phyloP scores from a whole-genome alignment of 64 coral and sea anemone species.

The Pocillopora verrucosa region DNA sequence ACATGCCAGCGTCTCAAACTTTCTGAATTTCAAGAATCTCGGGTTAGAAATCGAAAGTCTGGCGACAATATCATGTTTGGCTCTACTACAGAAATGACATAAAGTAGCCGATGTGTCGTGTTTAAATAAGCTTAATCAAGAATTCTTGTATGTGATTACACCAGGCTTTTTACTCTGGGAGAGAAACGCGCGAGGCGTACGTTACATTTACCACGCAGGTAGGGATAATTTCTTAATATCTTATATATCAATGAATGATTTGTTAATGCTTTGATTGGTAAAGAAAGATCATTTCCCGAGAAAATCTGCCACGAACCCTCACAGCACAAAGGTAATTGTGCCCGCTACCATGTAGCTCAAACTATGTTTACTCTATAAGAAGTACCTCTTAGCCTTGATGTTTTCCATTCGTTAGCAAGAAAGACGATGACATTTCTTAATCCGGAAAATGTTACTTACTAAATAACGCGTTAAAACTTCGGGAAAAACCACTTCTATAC shows the following conservation, averaged over 20 bases:
- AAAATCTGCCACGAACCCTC: no score
- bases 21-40: conserved; percentile 36
- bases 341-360: no score
- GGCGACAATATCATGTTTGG: background rate
- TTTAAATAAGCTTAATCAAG: conserved; percentile 16
- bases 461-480: background rate
- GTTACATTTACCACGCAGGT: background rate
- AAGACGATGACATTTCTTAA: no score
- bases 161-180: background rate
- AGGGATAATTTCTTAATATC: background rate
- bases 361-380: no score
- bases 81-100: conserved; percentile 1
- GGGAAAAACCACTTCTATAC: background rate
- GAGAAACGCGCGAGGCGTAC: background rate
- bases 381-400: no score
- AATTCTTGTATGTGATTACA: background rate
- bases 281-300: no score
- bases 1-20: conserved; percentile 6
- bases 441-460: no score
- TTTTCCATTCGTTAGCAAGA: no score
- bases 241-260: no score
- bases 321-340: no score
- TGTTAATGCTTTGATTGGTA: no score
- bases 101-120: background rate
- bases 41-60: conserved; percentile 4